Base-by-base conservation (phyloP, 2,113 vertebrate genomes). In the Myrmecobius fasciatus region DNA sequence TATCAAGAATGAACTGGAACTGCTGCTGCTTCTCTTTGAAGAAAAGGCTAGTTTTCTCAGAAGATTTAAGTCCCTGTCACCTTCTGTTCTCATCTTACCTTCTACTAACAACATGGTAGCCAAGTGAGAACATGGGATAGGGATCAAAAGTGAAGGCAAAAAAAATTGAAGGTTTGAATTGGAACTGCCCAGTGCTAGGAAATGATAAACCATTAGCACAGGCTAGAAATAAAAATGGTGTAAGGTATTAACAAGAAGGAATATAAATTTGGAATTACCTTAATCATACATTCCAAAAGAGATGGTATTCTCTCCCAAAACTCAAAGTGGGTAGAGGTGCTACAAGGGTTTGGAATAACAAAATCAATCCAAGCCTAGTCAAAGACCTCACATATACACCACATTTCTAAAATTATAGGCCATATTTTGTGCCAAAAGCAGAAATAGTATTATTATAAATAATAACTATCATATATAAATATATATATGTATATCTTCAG, bases 251-350 rank as follows among this genome's bases (percentile, higher is more conserved):
- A 83, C 5, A 22, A 22, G 17, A 43, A 83, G 14, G n/a, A 89
- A 97, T 75, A 89, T 3, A 25, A 53, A 91, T 51, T 24, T 54
- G 49, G 67, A 4, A 0, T 17, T 8, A 11, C 17, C 52, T 49
- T 94, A 54, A 43, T 90, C 60, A 9, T 12, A 43, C 8, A 53
- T 92, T n/a, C 95, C 89, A 93, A n/a, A 54, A 52, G 53, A 26
- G 47, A 24, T n/a, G 4, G 11, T 52, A 17, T 49, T 54, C 52
- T 67, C 91, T 88, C 91, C 67, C 89, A 53, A 28, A 46, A 67
- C n/a, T 89, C 90, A 36, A 43, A 22, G 36, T 43, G n/a, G 17
- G 20, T 43, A 43, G 67, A 43, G 67, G n/a, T 43, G 48, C 43
- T 46, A 49, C 1, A 54, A 75, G n/a, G n/a, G 8, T 52, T 92